These are phyloP conservation scores for Ophonus ardosiacus DNA, from an alignment of 2,888 invertebrate genomes.

Conservation along the genomic window DNA sequence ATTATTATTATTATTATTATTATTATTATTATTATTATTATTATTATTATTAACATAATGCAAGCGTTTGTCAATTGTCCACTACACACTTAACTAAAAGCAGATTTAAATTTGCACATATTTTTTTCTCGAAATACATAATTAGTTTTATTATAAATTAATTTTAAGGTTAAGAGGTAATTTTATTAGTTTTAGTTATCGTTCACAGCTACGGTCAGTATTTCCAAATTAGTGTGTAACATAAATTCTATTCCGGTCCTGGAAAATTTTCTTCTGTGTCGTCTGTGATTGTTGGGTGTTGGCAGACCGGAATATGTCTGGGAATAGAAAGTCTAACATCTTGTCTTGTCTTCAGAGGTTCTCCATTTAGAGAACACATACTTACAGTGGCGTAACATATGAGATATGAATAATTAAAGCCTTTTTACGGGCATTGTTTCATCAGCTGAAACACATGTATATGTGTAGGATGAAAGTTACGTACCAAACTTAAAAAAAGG, in stretches of 20 bases:
- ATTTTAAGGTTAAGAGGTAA: too few relatives aligned
- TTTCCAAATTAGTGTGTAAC: background rate
- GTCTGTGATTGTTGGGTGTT: background rate
- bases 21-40: too few relatives aligned
- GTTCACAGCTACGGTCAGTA: too few relatives aligned
- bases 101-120: too few relatives aligned
- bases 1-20: too few relatives aligned
- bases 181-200: too few relatives aligned
- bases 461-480: background rate
- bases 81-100: too few relatives aligned
- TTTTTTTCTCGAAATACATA: too few relatives aligned
- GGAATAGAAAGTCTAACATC: constrained; percentile 31
- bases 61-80: too few relatives aligned
- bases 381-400: constrained; percentile 18
- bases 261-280: background rate
- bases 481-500: background rate
- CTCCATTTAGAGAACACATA: background rate
- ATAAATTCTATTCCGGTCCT: constrained; percentile 1
- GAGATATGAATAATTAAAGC: constrained; percentile 9
- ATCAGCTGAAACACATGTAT: background rate
- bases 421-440: background rate
- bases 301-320: constrained; percentile 27
- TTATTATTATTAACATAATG: too few relatives aligned
- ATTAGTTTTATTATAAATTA: too few relatives aligned
- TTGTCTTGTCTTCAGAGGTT: constrained; percentile 6